These are phyloP conservation scores for Amblyraja radiata DNA, from an alignment of 2,797 vertebrate species.

Conservation along the genomic window DNA sequence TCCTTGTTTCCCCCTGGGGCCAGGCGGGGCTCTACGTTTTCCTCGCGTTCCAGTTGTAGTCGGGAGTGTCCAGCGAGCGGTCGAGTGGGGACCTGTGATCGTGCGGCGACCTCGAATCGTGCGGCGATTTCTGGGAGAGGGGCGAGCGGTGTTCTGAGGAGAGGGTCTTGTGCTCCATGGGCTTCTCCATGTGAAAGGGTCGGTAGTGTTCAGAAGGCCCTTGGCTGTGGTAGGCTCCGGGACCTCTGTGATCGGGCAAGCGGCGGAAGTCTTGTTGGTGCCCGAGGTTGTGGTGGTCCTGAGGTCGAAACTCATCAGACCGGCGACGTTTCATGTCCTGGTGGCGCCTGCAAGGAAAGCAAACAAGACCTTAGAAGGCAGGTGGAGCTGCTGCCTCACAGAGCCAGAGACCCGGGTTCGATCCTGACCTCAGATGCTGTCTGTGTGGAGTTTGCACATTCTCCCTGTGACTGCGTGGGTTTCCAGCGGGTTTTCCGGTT, in stretches of 20 bases:
- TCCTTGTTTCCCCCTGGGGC: background rate
- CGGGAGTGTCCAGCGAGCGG: conserved; percentile 68
- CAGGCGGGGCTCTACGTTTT: conserved; percentile 63
- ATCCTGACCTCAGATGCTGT: too few species aligned
- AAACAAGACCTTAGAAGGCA: rapidly evolving
- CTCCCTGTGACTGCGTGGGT: too few species aligned
- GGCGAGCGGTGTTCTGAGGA: conserved; percentile 80
- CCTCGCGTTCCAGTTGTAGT: conserved; percentile 85
- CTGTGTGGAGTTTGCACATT: too few species aligned
- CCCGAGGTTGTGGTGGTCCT: conserved; percentile 62
- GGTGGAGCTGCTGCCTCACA: too few species aligned
- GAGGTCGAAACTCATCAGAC: conserved; percentile 76
- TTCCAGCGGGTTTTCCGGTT: too few species aligned
- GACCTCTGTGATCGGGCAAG: conserved; percentile 78
- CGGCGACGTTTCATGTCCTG: conserved; percentile 83
- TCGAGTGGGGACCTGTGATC: conserved; percentile 76
- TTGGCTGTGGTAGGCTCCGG: conserved; percentile 68
- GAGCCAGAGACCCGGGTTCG: too few species aligned
- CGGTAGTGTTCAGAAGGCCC: conserved; percentile 81
- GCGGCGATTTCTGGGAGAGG: conserved; percentile 85
- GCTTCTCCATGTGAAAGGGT: conserved; percentile 77
- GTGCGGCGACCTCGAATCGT: conserved; percentile 69
- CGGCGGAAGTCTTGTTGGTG: conserved; percentile 85
- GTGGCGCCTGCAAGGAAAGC: conserved; percentile 65
- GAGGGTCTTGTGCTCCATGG: conserved; percentile 71